These are phyloP conservation scores for Cylloceria caligata DNA, from an alignment of 2,888 invertebrate genomes.

Conservation along the genomic window DNA sequence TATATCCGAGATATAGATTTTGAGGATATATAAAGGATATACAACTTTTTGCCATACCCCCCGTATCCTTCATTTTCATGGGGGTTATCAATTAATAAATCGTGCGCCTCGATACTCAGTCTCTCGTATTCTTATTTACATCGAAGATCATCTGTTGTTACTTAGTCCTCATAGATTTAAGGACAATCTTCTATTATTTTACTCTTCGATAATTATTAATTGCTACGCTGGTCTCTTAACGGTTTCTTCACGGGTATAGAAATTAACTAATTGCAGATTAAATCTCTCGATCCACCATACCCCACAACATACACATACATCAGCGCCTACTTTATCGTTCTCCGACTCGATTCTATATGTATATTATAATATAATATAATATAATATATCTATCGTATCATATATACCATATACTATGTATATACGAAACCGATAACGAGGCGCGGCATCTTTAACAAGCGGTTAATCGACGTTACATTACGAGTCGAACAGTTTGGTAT, in stretches of 20 bases:
- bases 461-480: slow-evolving; percentile 56
- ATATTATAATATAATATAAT: background rate
- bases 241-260: background rate
- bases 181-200: slow-evolving; percentile 2
- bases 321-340: slow-evolving; percentile 13
- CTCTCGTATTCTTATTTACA: slow-evolving; percentile 54
- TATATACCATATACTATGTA: slow-evolving; percentile 20
- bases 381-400: slow-evolving; percentile 22
- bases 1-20: too few species aligned
- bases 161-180: slow-evolving; percentile 5
- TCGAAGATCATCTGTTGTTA: slow-evolving; percentile 39
- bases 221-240: background rate
- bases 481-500: slow-evolving; percentile 54
- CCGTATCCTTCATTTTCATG: background rate
- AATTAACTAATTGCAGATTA: background rate
- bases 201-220: background rate
- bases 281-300: background rate
- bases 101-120: slow-evolving; percentile 36
- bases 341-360: slow-evolving; percentile 3
- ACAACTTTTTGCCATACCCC: too few species aligned
- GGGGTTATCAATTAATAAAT: slow-evolving; percentile 28
- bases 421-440: slow-evolving; percentile 49
- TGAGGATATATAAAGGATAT: too few species aligned
- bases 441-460: slow-evolving; percentile 55
- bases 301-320: background rate